Evolutionary conservation across 2,113 vertebrate genomes (phyloP).

Genomic region (Lepus timidus): DNA sequence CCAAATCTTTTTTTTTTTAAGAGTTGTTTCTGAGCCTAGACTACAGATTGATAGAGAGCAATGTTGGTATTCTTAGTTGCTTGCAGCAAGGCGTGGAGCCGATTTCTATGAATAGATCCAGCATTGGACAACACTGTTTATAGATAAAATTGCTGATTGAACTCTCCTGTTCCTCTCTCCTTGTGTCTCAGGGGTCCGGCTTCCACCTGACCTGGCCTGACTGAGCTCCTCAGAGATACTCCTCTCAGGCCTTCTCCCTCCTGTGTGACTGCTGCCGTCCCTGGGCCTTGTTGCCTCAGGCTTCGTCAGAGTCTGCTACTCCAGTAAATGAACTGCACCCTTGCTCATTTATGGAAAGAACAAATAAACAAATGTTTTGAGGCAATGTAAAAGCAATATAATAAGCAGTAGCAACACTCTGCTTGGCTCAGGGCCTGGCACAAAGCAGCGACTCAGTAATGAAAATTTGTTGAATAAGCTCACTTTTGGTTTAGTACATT

Average conservation of each 20-base stretch:
- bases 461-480: conserved; percentile 16
- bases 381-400: not conserved
- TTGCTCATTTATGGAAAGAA: conserved; percentile 7
- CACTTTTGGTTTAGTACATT: not conserved
- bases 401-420: not conserved
- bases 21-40: not conserved
- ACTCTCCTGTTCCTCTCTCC: not conserved
- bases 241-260: not conserved
- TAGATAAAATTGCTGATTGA: not conserved
- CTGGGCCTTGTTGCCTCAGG: not conserved
- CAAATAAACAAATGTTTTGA: not conserved
- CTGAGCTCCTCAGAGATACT: not conserved
- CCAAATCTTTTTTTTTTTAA: not conserved
- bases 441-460: not conserved
- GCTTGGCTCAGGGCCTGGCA: not conserved
- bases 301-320: not conserved
- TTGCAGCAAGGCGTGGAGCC: not conserved
- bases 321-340: not conserved
- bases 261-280: not conserved
- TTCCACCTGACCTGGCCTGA: not conserved
- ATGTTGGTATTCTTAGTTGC: not conserved
- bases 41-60: not conserved
- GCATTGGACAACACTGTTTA: not conserved
- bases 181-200: not conserved
- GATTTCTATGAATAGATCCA: not conserved